Percentiles rank a stretch among this genome's conserved stretches.
Conservation (phyloP, 2,113 vertebrate species). For the Galemys pyrenaicus region DNA sequence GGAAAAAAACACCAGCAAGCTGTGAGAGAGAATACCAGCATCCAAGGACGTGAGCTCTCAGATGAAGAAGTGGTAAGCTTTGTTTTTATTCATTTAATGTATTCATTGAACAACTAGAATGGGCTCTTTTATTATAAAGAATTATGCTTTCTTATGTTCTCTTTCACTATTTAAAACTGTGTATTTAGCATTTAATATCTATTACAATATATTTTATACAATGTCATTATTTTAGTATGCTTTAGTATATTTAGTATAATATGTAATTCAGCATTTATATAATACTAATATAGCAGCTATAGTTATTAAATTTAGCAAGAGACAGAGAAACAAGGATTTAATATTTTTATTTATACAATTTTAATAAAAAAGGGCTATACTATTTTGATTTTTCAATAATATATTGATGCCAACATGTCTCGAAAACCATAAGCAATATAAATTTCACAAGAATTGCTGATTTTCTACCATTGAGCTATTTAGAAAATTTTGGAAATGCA, state of each 20-base stretch:
- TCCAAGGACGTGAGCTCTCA: slow-evolving; percentile 97
- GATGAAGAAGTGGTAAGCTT: slow-evolving; percentile 98
- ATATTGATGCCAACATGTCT: neutral
- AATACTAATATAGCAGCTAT: too few species aligned
- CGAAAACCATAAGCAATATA: neutral
- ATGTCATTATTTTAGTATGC: neutral
- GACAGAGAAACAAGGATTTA: neutral
- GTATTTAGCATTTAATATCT: neutral
- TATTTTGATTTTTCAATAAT: slow-evolving; percentile 23
- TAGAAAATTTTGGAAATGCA: slow-evolving; percentile 20
- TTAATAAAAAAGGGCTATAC: neutral
- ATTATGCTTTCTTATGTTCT: neutral
- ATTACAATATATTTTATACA: neutral
- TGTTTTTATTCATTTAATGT: neutral
- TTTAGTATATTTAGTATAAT: neutral
- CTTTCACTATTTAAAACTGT: neutral
- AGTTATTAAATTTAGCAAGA: neutral
- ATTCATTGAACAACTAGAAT: neutral
- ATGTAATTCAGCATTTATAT: neutral
- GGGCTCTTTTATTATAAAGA: neutral
- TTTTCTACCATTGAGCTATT: neutral
- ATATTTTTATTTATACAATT: neutral
- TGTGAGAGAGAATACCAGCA: slow-evolving; percentile 97
- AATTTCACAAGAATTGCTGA: neutral
- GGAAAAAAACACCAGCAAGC: slow-evolving; percentile 97